Evolutionary conservation across 2,797 vertebrate genomes (phyloP).

Genomic region (Myiothlypis coronata): DNA sequence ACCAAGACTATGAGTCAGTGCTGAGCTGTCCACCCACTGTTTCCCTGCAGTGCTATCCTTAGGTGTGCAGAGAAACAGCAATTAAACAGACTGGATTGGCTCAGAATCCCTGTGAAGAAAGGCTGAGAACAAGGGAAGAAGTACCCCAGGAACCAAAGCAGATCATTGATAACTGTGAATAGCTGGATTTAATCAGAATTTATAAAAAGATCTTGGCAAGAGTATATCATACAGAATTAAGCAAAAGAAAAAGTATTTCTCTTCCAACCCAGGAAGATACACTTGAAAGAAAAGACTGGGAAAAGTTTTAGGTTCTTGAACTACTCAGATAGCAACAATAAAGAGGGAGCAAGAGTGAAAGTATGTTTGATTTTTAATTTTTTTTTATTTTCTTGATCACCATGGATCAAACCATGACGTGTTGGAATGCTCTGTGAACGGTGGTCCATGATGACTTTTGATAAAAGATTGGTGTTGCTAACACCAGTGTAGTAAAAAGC

Average conservation of each 20-base stretch:
- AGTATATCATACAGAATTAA: not conserved
- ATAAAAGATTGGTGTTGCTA: not conserved
- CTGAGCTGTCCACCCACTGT: not conserved
- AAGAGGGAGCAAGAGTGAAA: not conserved
- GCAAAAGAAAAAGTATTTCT: not conserved
- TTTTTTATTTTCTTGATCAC: not conserved
- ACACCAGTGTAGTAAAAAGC: not conserved
- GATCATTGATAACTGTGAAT: not conserved
- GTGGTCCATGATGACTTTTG: not conserved
- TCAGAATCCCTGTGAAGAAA: constrained; percentile 21
- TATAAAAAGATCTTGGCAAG: not conserved
- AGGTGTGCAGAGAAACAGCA: constrained; percentile 20
- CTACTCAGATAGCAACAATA: not conserved
- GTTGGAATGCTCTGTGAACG: not conserved
- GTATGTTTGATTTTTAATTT: not conserved
- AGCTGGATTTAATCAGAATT: constrained; percentile 17
- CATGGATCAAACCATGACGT: not conserved
- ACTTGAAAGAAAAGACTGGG: not conserved
- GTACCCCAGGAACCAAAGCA: not conserved
- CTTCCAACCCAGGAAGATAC: not conserved
- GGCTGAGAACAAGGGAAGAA: not conserved
- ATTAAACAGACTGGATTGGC: constrained; percentile 12
- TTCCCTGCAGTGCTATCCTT: constrained; percentile 3
- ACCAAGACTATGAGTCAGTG: constrained; percentile 4
- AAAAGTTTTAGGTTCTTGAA: not conserved